phyloP scores from a whole-genome alignment of 1,140 invertebrate genomes.

The Bombus terrestris region DNA sequence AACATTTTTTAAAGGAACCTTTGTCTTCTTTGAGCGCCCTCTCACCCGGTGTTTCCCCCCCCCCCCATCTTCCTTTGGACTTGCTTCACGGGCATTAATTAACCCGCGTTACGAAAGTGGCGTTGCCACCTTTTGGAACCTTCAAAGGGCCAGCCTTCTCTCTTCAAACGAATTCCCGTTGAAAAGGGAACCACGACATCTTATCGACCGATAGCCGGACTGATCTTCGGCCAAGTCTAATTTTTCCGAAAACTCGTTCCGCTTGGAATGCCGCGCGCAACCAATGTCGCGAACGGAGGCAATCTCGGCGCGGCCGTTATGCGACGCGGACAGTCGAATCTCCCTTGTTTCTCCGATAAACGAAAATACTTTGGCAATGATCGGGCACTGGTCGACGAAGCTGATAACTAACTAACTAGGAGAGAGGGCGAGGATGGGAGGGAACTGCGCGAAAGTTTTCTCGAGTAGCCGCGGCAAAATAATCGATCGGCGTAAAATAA shows the following conservation, averaged over 20 bases:
- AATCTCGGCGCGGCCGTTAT: neutral
- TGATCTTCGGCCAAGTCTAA: neutral
- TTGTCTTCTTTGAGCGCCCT: neutral
- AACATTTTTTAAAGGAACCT: constrained; percentile 16
- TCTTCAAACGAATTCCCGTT: neutral
- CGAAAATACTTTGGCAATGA: neutral
- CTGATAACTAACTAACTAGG: too few species aligned
- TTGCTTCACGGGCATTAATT: constrained; percentile 22
- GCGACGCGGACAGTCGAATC: too few species aligned
- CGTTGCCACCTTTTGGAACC: neutral
- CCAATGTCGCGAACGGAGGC: too few species aligned
- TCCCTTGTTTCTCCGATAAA: neutral
- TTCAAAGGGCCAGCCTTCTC: neutral
- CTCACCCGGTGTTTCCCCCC: neutral
- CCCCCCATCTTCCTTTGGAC: neutral
- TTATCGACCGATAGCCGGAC: neutral
- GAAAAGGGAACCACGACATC: neutral
- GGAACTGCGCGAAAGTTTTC: neutral
- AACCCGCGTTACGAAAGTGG: constrained; percentile 5
- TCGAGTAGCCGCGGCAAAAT: neutral
- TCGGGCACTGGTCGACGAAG: too few species aligned
- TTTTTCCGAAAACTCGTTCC: neutral
- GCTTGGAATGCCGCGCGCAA: too few species aligned
- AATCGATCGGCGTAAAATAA: constrained; percentile 30
- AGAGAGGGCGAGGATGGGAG: too few species aligned